These are phyloP conservation scores for Meliscaeva auricollis DNA, from an alignment of 2,888 invertebrate genomes.

Conservation along the genomic window DNA sequence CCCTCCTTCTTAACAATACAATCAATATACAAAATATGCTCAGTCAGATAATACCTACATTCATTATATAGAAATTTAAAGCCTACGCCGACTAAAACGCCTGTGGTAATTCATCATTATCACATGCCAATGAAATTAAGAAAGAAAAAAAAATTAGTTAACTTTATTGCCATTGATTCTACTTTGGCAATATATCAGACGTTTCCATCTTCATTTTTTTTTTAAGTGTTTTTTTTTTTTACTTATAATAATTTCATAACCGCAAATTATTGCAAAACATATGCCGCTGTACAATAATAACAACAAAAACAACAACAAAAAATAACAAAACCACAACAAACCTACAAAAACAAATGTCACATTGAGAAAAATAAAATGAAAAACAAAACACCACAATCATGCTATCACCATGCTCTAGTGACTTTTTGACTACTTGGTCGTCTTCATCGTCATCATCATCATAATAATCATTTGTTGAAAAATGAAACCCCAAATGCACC, in stretches of 20 bases:
- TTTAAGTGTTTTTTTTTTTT: neutral
- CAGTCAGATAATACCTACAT: too few relatives aligned
- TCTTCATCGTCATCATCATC: neutral
- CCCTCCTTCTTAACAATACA: too few relatives aligned
- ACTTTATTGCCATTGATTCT: conserved; percentile 18
- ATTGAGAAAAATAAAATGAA: conserved; percentile 16
- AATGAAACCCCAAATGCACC: conserved; percentile 52
- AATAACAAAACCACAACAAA: conserved; percentile 60
- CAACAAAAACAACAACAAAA: neutral
- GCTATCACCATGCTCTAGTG: conserved; percentile 50
- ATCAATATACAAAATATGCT: too few relatives aligned
- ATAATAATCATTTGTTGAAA: conserved; percentile 2
- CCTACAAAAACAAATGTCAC: conserved; percentile 59
- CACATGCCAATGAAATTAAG: conserved; percentile 15
- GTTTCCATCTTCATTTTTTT: conserved; percentile 33
- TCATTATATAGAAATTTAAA: neutral
- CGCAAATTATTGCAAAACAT: conserved; percentile 65
- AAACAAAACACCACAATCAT: too few relatives aligned
- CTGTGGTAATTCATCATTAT: conserved; percentile 26
- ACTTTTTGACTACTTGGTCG: conserved; percentile 13
- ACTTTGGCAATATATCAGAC: conserved; percentile 20
- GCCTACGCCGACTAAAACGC: conserved; percentile 21
- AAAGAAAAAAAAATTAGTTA: neutral
- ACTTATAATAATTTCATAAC: conserved; percentile 43
- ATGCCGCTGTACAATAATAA: conserved; percentile 49